These are phyloP conservation scores for Bovichtus variegatus DNA, from an alignment of 2,797 vertebrate genomes.

Conservation along the genomic window DNA sequence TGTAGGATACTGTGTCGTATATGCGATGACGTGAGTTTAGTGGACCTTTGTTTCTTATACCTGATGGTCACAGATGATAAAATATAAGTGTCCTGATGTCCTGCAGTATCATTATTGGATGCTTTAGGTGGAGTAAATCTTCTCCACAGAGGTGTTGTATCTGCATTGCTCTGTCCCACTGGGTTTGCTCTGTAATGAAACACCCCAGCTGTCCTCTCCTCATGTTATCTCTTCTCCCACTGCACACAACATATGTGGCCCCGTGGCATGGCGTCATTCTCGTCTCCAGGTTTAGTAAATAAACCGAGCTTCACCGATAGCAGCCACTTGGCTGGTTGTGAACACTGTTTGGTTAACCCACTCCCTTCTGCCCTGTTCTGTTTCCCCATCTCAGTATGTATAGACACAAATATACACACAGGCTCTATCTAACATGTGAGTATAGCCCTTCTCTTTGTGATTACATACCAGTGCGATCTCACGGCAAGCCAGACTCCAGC, in stretches of 20 bases:
- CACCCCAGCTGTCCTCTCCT: constrained; percentile 46
- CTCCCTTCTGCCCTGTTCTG: neutral
- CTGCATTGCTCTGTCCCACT: neutral
- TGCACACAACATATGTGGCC: neutral
- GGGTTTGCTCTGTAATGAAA: constrained; percentile 48
- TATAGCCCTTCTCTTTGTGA: constrained; percentile 3
- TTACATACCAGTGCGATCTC: constrained; percentile 25
- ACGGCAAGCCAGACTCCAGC: neutral
- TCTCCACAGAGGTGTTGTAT: constrained; percentile 20
- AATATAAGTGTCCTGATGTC: neutral
- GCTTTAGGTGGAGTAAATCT: constrained; percentile 1
- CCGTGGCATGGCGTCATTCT: constrained; percentile 5
- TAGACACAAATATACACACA: constrained; percentile 37
- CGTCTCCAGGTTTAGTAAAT: constrained; percentile 31
- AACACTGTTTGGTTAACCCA: constrained; percentile 45
- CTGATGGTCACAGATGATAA: neutral
- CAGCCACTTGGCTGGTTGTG: constrained; percentile 8
- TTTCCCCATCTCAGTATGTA: constrained; percentile 8
- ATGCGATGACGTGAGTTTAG: neutral
- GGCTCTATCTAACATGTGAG: constrained; percentile 11
- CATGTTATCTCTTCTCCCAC: constrained; percentile 24
- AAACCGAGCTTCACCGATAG: neutral
- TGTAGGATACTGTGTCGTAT: neutral
- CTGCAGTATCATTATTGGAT: neutral
- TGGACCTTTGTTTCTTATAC: neutral